Percentiles rank a stretch among this genome's conserved stretches.
Conservation (phyloP, 1,140 invertebrate species). For the Scaptomyza pallida region DNA sequence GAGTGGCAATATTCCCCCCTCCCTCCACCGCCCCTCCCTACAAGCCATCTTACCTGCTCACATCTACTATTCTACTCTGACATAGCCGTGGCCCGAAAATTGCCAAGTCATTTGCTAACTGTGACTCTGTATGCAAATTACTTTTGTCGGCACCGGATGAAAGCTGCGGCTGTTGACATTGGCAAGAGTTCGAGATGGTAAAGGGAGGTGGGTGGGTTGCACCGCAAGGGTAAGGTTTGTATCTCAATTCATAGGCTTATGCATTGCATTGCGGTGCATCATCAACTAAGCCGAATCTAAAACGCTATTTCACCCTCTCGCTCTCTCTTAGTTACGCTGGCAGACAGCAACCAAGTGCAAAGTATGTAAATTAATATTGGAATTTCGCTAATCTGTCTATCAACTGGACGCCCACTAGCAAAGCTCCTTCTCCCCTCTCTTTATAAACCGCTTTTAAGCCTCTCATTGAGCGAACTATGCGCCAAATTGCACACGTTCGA, state of each 20-base stretch:
- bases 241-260: constrained; percentile 25
- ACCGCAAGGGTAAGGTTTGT: background rate
- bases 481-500: constrained; percentile 29
- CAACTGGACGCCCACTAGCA: constrained; percentile 19
- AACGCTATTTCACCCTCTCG: background rate
- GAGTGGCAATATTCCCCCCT: constrained; percentile 5
- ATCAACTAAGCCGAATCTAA: background rate
- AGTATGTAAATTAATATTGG: constrained; percentile 68
- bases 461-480: constrained; percentile 38
- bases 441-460: constrained; percentile 43
- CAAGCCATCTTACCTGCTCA: background rate
- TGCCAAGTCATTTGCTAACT: constrained; percentile 67
- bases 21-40: background rate
- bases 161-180: constrained; percentile 16
- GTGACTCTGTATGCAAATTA: constrained; percentile 64
- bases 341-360: constrained; percentile 55
- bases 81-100: constrained; percentile 30
- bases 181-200: background rate
- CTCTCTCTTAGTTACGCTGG: constrained; percentile 14
- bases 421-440: too few species aligned
- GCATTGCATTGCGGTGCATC: constrained; percentile 9
- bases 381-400: constrained; percentile 60
- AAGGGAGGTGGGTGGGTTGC: background rate
- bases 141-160: constrained; percentile 53
- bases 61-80: background rate